A percentile compares a stretch with the other conserved stretches of the same genome.
These are phyloP conservation scores for Mus musculus DNA, from an alignment of 2,113 vertebrate genomes.

Conservation along the genomic window GRCm39 chr12:82116501-82117000, in stretches of 20 bases:
- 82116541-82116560: not conserved
- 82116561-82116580: not conserved
- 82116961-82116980: not conserved
- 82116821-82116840: not conserved
- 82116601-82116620: slow-evolving; percentile 7
- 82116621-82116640: not conserved
- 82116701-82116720: slow-evolving; percentile 28
- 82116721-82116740: not conserved
- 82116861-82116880: not conserved
- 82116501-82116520: not conserved
- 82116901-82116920: not conserved
- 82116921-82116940: not conserved
- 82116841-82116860: rapidly evolving
- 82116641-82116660: not conserved
- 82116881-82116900: not conserved
- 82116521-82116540: not conserved
- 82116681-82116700: not conserved
- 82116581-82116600: not conserved
- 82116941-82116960: too few relatives aligned
- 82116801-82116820: not conserved
- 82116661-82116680: not conserved
- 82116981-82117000: not conserved
- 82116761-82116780: not conserved
- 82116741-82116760: slow-evolving; percentile 17
- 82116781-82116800: not conserved